Percentiles rank a stretch among this genome's conserved stretches.
These are phyloP conservation scores for Menidia menidia DNA, from an alignment of 2,797 vertebrate genomes.

Conservation along the genomic window DNA sequence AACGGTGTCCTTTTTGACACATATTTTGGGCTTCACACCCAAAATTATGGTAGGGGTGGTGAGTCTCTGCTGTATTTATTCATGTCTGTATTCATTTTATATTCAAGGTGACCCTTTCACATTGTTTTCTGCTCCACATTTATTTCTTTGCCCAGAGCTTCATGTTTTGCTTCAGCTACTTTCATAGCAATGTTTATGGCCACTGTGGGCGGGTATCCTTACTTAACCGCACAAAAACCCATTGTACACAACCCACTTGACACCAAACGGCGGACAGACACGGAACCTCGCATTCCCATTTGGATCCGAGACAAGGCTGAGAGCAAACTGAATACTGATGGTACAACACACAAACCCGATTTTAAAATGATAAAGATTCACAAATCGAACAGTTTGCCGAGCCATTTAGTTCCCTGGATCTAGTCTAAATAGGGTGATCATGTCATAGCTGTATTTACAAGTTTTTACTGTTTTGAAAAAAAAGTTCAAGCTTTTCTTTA, in stretches of 20 bases:
- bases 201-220: background rate
- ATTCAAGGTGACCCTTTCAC: too few relatives aligned
- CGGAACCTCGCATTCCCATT: background rate
- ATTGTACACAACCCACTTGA: background rate
- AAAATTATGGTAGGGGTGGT: too few relatives aligned
- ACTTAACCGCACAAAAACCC: background rate
- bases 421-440: background rate
- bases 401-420: background rate
- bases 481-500: too few relatives aligned
- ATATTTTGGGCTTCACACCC: too few relatives aligned
- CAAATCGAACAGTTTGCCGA: background rate
- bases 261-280: slow-evolving; percentile 1
- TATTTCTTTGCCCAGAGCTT: background rate
- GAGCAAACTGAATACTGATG: too few relatives aligned
- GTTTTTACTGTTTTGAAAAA: too few relatives aligned
- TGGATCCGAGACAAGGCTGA: background rate
- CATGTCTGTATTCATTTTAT: too few relatives aligned
- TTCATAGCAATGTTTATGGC: background rate
- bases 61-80: too few relatives aligned
- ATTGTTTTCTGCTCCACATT: background rate
- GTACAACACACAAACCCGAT: background rate
- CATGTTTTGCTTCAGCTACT: background rate
- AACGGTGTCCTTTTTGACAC: background rate
- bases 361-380: background rate
- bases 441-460: too few relatives aligned